Conservation (phyloP, 92 coral and sea anemone genomes). For the Siderastrea siderea region DNA sequence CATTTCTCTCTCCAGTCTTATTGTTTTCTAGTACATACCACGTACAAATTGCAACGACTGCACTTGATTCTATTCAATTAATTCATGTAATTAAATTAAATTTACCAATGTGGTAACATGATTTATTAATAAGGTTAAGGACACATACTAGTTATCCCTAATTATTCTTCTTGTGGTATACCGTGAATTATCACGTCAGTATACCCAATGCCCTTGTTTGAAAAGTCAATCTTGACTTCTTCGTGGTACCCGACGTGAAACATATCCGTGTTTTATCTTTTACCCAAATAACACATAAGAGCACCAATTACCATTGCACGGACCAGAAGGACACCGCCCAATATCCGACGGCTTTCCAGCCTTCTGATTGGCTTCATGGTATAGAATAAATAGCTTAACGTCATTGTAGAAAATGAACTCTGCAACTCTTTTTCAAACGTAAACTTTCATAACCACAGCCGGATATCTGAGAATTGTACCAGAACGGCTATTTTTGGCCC, state of each 20-base stretch:
- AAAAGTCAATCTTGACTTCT: neutral
- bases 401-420: neutral
- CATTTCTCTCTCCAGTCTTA: neutral
- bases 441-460: too few relatives aligned
- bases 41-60: slow-evolving; percentile 3
- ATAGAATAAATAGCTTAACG: neutral
- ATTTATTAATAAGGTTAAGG: neutral
- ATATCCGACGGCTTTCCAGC: neutral
- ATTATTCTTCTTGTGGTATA: neutral
- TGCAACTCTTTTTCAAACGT: too few relatives aligned
- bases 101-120: neutral
- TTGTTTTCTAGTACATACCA: neutral
- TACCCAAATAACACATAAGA: too few relatives aligned
- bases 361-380: neutral
- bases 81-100: neutral
- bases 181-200: neutral
- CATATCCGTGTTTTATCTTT: too few relatives aligned
- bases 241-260: too few relatives aligned
- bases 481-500: too few relatives aligned
- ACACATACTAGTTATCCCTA: too few relatives aligned
- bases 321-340: neutral
- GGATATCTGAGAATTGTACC: too few relatives aligned
- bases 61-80: neutral
- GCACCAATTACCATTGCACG: too few relatives aligned
- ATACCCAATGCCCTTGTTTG: neutral